phyloP scores from a whole-genome alignment of 64 coral and sea anemone genomes.

The Exaiptasia diaphana region DNA sequence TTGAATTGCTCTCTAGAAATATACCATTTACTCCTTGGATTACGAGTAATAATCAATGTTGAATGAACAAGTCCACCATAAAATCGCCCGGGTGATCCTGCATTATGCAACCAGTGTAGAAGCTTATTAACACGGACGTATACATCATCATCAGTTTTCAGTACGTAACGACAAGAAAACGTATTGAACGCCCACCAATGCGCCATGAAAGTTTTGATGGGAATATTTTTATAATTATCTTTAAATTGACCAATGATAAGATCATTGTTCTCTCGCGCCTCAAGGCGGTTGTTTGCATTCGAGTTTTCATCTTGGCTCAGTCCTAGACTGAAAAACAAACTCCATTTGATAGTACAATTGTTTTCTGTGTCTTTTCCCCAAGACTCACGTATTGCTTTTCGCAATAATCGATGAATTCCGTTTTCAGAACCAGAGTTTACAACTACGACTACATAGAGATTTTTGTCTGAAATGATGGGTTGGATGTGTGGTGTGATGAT shows the following conservation, averaged over 20 bases:
- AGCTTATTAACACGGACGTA: slow-evolving; percentile 2
- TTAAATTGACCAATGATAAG: background rate
- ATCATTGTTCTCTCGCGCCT: background rate
- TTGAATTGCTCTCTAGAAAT: background rate
- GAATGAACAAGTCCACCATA: background rate
- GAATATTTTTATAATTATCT: background rate
- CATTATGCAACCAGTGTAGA: background rate
- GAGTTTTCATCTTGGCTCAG: background rate
- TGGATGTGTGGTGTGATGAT: no score
- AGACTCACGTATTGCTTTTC: background rate
- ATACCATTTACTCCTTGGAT: background rate
- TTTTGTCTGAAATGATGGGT: no score
- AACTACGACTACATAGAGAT: background rate
- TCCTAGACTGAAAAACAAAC: background rate
- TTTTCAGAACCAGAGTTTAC: background rate
- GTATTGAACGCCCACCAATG: background rate
- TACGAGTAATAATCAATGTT: background rate
- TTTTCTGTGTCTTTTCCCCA: background rate
- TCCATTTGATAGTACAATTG: background rate
- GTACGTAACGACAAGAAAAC: background rate
- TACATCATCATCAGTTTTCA: slow-evolving; percentile 26
- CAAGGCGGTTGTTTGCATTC: background rate
- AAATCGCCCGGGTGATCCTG: background rate
- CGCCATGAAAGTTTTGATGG: background rate
- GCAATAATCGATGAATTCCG: background rate